phyloP scores from a whole-genome alignment of 53 echinoderm and acorn worm genomes.

The Mesocentrotus franciscanus region DNA sequence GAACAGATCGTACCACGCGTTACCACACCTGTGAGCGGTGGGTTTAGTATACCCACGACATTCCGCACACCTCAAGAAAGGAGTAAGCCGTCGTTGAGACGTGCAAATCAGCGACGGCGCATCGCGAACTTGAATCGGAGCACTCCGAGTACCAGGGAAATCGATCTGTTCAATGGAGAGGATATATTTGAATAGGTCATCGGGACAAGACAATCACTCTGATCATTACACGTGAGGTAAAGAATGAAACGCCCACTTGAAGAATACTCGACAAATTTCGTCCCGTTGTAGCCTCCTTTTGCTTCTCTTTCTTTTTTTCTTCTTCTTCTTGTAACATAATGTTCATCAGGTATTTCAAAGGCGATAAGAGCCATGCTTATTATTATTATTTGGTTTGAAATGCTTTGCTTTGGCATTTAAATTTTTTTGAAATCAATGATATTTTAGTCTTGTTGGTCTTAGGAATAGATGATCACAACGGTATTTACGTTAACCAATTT shows the following conservation, averaged over 20 bases:
- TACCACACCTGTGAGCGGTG: constrained; percentile 2
- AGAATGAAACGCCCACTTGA: neutral
- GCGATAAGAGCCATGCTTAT: too few relatives aligned
- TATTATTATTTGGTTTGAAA: too few relatives aligned
- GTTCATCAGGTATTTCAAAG: too few relatives aligned
- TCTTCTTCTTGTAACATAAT: too few relatives aligned
- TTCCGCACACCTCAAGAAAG: constrained; percentile 30
- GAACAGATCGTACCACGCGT: constrained; percentile 34
- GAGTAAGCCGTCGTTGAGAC: constrained; percentile 26
- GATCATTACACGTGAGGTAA: constrained; percentile 25
- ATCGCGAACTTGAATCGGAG: neutral
- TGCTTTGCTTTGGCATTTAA: too few relatives aligned
- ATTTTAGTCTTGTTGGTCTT: too few relatives aligned
- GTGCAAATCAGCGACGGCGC: constrained; percentile 47
- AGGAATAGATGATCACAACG: too few relatives aligned
- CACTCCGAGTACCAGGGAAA: neutral
- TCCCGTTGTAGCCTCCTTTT: neutral
- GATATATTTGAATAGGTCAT: constrained; percentile 66
- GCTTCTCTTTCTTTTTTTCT: neutral
- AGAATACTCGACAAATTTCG: neutral
- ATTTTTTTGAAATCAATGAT: too few relatives aligned
- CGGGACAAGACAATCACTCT: neutral
- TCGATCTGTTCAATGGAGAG: constrained; percentile 61
- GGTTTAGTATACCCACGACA: neutral
- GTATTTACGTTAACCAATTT: too few relatives aligned